These are phyloP conservation scores for Spongilla lacustris DNA, from an alignment of 37 sponge, comb jelly and placozoan genomes.

Conservation along the genomic window DNA sequence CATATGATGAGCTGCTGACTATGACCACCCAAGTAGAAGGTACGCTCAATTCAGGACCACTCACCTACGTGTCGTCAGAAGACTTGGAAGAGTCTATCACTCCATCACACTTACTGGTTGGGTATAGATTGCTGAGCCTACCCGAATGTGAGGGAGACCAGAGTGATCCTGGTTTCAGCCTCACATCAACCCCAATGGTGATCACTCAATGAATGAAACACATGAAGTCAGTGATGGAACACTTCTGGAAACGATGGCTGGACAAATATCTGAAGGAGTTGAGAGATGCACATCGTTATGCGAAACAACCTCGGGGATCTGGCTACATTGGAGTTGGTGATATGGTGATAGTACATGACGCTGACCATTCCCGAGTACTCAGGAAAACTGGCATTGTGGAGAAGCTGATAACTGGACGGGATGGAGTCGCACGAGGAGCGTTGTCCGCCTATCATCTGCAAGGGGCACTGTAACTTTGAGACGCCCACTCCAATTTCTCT, in stretches of 20 bases:
- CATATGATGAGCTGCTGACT: constrained; percentile 46
- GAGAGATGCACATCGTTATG: constrained; percentile 15
- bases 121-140: constrained; percentile 17
- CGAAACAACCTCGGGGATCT: neutral
- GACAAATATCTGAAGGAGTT: constrained; percentile 21
- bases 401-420: neutral
- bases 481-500: constrained; percentile 9
- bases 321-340: constrained; percentile 9
- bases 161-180: constrained; percentile 10
- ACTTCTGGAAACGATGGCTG: constrained; percentile 45
- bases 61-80: constrained; percentile 38
- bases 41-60: constrained; percentile 44
- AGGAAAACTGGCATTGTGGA: constrained; percentile 17
- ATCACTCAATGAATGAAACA: constrained; percentile 19
- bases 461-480: neutral
- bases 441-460: neutral
- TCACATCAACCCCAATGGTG: neutral
- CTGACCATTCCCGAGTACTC: neutral
- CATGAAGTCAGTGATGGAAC: constrained; percentile 1
- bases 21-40: constrained; percentile 24
- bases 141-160: neutral
- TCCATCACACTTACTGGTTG: constrained; percentile 38
- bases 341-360: constrained; percentile 22
- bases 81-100: constrained; percentile 51
- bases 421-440: constrained; percentile 30